These are phyloP conservation scores for Gymnarchus niloticus DNA, from an alignment of 2,113 vertebrate species.

Conservation along the genomic window DNA sequence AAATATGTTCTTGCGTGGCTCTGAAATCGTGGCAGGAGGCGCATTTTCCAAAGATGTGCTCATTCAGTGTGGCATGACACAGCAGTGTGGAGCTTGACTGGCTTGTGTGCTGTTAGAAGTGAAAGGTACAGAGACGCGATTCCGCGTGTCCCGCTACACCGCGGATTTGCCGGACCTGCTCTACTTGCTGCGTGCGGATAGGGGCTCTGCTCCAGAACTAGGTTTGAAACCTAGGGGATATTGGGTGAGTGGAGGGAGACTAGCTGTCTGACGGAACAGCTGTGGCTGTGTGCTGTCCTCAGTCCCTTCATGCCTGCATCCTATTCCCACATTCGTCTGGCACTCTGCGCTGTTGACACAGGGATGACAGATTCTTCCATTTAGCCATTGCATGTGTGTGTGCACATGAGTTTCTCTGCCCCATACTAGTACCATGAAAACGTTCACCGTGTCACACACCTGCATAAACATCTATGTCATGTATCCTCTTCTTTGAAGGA, in stretches of 20 bases:
- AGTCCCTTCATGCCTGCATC: neutral
- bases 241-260: neutral
- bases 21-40: neutral
- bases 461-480: neutral
- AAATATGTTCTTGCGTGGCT: neutral
- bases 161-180: neutral
- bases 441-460: too few species aligned
- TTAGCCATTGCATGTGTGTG: neutral
- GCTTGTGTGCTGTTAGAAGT: too few species aligned
- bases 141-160: neutral
- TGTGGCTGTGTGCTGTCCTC: neutral
- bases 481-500: neutral
- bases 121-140: neutral
- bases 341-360: neutral
- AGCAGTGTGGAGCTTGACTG: neutral
- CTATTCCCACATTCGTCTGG: neutral
- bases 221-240: neutral
- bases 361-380: neutral
- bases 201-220: neutral
- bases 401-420: neutral
- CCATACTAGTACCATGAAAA: too few species aligned
- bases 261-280: neutral
- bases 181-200: constrained; percentile 1
- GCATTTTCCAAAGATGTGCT: too few species aligned
- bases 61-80: neutral